Evolutionary conservation across 2,113 vertebrate genomes (phyloP), one percentile per base, ranked within the genome.

Genomic region (Myrmophylax atrothorax): DNA sequence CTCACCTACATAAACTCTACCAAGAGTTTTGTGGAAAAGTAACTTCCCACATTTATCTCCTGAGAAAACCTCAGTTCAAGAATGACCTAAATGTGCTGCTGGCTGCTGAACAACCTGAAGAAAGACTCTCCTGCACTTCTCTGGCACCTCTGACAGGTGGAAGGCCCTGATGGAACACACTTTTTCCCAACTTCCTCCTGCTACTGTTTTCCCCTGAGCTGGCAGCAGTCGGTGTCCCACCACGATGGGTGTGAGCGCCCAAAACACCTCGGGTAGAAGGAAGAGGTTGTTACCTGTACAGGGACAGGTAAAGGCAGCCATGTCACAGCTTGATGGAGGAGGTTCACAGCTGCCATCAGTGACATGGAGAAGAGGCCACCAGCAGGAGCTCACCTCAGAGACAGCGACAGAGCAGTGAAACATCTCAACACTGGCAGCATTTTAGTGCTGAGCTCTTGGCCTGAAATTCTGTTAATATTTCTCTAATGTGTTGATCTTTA

Each of bases 311-410:
- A 84, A 92, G 75, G 38, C 92, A 76, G 6, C 33, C 49, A 15
- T 77, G 88, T 76, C 85, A 83, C 80, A 81, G 42, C 72, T 78
- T 89, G 90, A 83, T 81, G 81, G 53, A 96, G 84, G 85, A 94
- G 35, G 35, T 66, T 87, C 94, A 84, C 85, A 96, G 93, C 96
- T 97, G 95, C 94, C 95, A 64, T 58, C 33, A 81, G 55, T 87
- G 76, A 95, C 95, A 94, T 58, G 62, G 63, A 92, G 81, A 91
- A 76, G 72, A 53, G 49, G 58, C 46, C 86, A 68, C 75, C 49
- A 81, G 44, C 47, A 92, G 56, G 56, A 76, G 79, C 74, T 77
- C 70, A 62, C 56, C 44, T 15, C 68, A 64, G 63, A 81, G 91
- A 85, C 85, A 94, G 80, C 64, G 49, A 89, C 40, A 74, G 82